These are phyloP conservation scores for Aselliscus stoliczkanus DNA, from an alignment of 2,797 vertebrate genomes.

Conservation along the genomic window DNA sequence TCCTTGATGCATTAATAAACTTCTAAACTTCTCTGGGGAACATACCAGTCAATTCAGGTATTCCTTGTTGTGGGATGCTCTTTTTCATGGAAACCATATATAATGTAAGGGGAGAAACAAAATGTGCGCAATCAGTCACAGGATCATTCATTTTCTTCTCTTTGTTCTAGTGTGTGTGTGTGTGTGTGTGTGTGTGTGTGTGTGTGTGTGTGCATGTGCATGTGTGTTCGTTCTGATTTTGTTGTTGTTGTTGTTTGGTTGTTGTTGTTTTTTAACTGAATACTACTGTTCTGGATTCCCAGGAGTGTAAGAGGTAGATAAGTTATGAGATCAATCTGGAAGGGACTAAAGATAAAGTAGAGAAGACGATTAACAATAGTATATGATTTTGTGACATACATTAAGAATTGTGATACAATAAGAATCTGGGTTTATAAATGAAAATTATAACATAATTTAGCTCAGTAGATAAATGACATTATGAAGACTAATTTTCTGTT, in stretches of 20 bases:
- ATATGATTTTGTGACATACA: neutral
- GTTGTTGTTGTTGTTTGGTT: neutral
- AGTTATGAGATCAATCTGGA: neutral
- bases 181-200: neutral
- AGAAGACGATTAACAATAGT: neutral
- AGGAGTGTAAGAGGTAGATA: neutral
- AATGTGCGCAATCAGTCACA: neutral
- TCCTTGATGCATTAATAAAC: neutral
- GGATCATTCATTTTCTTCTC: neutral
- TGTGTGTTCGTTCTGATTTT: neutral
- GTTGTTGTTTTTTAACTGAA: neutral
- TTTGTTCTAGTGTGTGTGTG: neutral
- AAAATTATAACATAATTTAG: conserved; percentile 38
- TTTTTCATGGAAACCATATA: neutral
- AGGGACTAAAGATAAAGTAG: neutral
- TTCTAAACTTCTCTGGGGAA: neutral
- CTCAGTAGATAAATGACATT: conserved; percentile 14
- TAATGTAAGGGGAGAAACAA: neutral
- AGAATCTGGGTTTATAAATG: neutral
- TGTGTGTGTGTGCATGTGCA: neutral
- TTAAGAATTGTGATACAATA: neutral
- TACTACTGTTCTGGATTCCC: neutral
- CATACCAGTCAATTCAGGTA: neutral
- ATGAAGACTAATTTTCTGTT: conserved; percentile 13
- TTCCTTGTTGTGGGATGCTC: neutral